Evolutionary conservation across 2,113 vertebrate genomes (phyloP).

Genomic region (Melanocharis versteri): DNA sequence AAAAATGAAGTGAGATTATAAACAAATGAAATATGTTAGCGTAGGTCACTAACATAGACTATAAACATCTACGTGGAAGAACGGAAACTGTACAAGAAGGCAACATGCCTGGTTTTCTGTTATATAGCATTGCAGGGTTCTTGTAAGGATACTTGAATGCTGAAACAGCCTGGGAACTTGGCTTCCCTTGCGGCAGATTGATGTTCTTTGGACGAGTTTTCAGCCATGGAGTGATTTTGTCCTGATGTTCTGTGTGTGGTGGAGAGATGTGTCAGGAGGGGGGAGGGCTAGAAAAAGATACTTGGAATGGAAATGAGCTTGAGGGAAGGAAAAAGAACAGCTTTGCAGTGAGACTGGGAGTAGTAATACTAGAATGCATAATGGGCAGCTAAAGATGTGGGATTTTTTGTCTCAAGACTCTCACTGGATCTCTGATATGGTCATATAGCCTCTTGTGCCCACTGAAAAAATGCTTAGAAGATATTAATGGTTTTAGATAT

Average conservation of each 20-base stretch:
- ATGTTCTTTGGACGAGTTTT: slow-evolving; percentile 24
- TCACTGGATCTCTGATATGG: background rate
- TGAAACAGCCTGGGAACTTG: slow-evolving; percentile 28
- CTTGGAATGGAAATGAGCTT: slow-evolving; percentile 1
- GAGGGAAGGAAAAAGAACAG: background rate
- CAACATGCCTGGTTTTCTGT: background rate
- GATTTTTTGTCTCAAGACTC: background rate
- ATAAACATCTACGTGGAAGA: background rate
- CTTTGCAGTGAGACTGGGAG: background rate
- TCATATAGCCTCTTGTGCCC: background rate
- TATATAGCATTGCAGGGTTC: slow-evolving; percentile 24
- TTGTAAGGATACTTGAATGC: slow-evolving; percentile 11
- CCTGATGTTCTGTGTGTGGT: slow-evolving; percentile 31
- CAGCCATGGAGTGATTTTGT: slow-evolving; percentile 42
- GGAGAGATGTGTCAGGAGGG: background rate
- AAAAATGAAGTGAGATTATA: background rate
- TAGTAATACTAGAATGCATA: background rate
- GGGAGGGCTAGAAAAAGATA: background rate
- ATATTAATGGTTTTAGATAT: background rate
- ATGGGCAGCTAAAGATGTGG: background rate
- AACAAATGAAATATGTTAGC: background rate
- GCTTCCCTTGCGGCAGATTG: background rate
- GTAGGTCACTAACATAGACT: background rate
- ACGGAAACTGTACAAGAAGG: background rate
- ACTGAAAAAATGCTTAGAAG: background rate